These are phyloP conservation scores for Bagarius yarrelli DNA, from an alignment of 2,113 vertebrate genomes.

Conservation along the genomic window DNA sequence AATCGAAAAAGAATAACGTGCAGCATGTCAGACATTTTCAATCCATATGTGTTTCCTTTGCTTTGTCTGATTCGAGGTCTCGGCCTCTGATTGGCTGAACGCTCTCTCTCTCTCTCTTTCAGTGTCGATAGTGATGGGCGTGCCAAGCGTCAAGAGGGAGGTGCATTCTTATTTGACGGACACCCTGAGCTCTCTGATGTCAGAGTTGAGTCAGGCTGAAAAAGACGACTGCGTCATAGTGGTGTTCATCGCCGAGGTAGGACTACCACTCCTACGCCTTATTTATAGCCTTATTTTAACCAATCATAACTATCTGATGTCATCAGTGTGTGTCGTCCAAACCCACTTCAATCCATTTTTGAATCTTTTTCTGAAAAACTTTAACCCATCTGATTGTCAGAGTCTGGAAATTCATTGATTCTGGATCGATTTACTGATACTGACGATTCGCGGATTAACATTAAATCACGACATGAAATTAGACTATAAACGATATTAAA, in stretches of 20 bases:
- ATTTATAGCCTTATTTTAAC: no score
- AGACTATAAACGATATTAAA: no score
- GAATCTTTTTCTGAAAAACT: no score
- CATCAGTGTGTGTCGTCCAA: no score
- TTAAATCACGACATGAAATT: no score
- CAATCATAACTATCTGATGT: no score
- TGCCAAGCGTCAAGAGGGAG: slow-evolving; percentile 94
- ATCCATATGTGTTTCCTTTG: not conserved
- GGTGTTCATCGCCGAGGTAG: slow-evolving; percentile 92
- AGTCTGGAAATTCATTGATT: no score
- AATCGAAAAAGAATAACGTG: not conserved
- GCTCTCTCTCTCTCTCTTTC: slow-evolving; percentile 32
- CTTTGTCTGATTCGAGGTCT: not conserved
- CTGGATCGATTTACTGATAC: no score
- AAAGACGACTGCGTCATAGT: slow-evolving; percentile 95
- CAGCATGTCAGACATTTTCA: not conserved
- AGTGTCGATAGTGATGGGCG: slow-evolving; percentile 97
- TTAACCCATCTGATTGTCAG: no score
- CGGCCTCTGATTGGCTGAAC: slow-evolving; percentile 23
- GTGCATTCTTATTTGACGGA: slow-evolving; percentile 95
- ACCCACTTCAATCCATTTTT: no score
- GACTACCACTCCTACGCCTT: slow-evolving; percentile 13
- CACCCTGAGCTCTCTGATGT: slow-evolving; percentile 94
- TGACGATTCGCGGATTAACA: no score
- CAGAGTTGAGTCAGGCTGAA: slow-evolving; percentile 87